These are phyloP conservation scores for Orbicella faveolata DNA, from an alignment of 64 coral and sea anemone species.

Conservation along the genomic window DNA sequence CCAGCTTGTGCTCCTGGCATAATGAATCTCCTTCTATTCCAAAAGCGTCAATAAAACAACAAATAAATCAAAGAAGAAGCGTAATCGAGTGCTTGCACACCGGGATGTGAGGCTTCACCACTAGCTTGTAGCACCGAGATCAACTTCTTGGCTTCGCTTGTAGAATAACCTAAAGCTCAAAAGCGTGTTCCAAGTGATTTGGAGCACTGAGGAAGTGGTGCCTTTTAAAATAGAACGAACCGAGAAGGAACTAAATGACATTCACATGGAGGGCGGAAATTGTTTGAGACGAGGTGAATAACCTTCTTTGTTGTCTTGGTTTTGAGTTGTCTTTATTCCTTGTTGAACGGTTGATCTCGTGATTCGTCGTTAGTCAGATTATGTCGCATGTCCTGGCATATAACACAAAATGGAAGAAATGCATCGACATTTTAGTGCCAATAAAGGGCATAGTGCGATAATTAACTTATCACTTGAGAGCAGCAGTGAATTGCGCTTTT, in stretches of 20 bases:
- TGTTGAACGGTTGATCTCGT: background rate
- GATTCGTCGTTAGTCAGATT: too few relatives aligned
- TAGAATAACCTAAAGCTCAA: background rate
- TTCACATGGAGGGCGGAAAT: background rate
- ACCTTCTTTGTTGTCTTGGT: background rate
- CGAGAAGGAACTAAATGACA: background rate
- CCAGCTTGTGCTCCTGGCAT: background rate
- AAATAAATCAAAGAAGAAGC: background rate
- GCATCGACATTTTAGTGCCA: too few relatives aligned
- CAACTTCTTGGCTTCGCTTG: background rate
- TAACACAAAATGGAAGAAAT: too few relatives aligned
- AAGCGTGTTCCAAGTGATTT: too few relatives aligned
- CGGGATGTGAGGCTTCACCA: background rate
- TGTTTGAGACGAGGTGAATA: background rate
- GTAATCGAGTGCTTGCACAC: too few relatives aligned
- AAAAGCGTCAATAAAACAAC: constrained; percentile 6
- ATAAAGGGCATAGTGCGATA: too few relatives aligned
- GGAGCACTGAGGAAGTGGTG: too few relatives aligned
- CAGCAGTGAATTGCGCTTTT: too few relatives aligned
- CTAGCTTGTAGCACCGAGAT: background rate
- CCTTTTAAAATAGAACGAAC: too few relatives aligned
- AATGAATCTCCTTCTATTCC: background rate
- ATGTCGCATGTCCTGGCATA: too few relatives aligned
- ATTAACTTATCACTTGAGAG: too few relatives aligned
- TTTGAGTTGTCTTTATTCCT: background rate